Percentiles rank a stretch among this genome's conserved stretches.
Conservation (phyloP, 2,797 vertebrate species). For the Monodelphis domestica region DNA sequence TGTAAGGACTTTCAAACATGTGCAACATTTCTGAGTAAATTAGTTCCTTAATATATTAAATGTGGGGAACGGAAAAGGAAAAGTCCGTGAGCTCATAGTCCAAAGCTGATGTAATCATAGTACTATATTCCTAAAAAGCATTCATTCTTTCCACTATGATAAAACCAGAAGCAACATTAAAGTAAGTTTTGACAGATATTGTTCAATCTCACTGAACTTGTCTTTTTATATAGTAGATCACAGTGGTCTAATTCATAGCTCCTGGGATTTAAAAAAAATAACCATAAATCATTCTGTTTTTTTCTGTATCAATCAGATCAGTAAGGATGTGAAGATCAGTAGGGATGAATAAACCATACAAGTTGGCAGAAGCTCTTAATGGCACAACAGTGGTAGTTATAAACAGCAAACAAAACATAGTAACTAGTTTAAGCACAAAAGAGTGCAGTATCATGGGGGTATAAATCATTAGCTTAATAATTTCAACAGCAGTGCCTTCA, state of each 20-base stretch:
- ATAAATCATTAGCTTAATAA: slow-evolving; percentile 88
- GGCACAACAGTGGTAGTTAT: slow-evolving; percentile 84
- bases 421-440: slow-evolving; percentile 85
- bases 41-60: slow-evolving; percentile 82
- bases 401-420: slow-evolving; percentile 89
- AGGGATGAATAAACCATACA: slow-evolving; percentile 83
- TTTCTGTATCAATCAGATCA: slow-evolving; percentile 81
- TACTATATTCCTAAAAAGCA: slow-evolving; percentile 78
- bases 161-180: slow-evolving; percentile 86
- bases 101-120: slow-evolving; percentile 83
- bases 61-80: slow-evolving; percentile 77
- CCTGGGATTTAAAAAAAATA: slow-evolving; percentile 69
- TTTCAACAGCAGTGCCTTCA: slow-evolving; percentile 83
- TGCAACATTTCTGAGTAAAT: slow-evolving; percentile 81
- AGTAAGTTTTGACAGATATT: slow-evolving; percentile 82
- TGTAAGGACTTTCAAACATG: slow-evolving; percentile 77
- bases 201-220: slow-evolving; percentile 77
- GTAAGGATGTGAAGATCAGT: slow-evolving; percentile 83
- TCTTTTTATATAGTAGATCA: slow-evolving; percentile 75
- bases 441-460: slow-evolving; percentile 80
- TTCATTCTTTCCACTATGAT: slow-evolving; percentile 89
- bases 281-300: slow-evolving; percentile 79
- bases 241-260: slow-evolving; percentile 84
- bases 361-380: slow-evolving; percentile 79
- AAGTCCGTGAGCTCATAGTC: slow-evolving; percentile 83